phyloP scores from a whole-genome alignment of 2,888 invertebrate genomes.

The Seira musarum region DNA sequence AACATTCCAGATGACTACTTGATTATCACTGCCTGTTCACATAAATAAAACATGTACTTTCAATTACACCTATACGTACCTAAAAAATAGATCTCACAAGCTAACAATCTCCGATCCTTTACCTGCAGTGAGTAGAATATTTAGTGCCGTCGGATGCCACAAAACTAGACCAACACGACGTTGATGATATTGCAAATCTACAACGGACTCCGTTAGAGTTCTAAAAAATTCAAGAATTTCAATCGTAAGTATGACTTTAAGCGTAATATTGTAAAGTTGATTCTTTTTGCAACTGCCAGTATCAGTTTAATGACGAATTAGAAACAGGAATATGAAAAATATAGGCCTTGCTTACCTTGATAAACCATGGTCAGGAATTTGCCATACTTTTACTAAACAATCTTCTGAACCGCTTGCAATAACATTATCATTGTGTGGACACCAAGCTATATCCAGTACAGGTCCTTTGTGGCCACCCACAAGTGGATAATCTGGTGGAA shows the following conservation, averaged over 20 bases:
- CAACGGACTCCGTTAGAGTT: conserved; percentile 93
- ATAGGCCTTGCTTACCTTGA: conserved; percentile 72
- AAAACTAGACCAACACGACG: conserved; percentile 92
- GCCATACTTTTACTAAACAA: conserved; percentile 97
- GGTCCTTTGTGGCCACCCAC: conserved; percentile 98
- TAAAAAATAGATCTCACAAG: too few species aligned
- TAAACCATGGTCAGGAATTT: conserved; percentile 93
- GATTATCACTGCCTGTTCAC: conserved; percentile 83
- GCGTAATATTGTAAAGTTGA: neutral
- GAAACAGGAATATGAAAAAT: conserved; percentile 2
- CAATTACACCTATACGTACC: neutral
- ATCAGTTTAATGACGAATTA: conserved; percentile 6
- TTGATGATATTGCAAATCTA: conserved; percentile 94
- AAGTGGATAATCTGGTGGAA: conserved; percentile 93
- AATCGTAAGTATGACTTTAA: neutral
- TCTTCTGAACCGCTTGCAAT: conserved; percentile 98
- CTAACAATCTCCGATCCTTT: too few species aligned
- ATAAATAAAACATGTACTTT: conserved; percentile 12
- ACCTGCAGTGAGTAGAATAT: conserved; percentile 93
- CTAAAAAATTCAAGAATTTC: conserved; percentile 73
- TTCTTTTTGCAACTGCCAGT: too few species aligned
- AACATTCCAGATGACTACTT: conserved; percentile 94
- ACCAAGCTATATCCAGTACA: conserved; percentile 97
- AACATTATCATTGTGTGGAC: conserved; percentile 98
- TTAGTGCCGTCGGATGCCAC: conserved; percentile 98